Base-by-base conservation (phyloP, 2,113 vertebrate species). In the Dasyornis broadbenti region DNA sequence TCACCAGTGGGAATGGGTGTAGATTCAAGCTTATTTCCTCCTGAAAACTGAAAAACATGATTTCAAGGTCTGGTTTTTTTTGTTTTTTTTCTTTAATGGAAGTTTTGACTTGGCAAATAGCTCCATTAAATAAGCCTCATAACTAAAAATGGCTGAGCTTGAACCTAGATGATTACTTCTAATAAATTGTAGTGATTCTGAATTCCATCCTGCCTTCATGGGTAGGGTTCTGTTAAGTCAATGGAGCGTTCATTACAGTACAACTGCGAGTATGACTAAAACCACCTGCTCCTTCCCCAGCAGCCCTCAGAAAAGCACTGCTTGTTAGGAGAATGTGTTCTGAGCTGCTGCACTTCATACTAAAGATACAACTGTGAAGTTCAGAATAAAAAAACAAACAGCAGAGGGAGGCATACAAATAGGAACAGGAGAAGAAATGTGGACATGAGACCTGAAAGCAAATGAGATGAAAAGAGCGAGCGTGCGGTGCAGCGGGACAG, bases 401-500 rank as follows among this genome's bases (percentile, higher is more conserved):
- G 90, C 69, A 82, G 82, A 78, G 47, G 82, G 91, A 92, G 53
- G 57, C 49, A 90, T 57, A 60, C 0, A 2, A 69, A 56, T 24
- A 73, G 17, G 17, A 42, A 79, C 4, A 24, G 65, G 24, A 71
- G 37, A 23, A 90, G 33, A 88, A 82, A 8, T 6, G 9, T 44
- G 21, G 27, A n/a, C 17, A 14, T 85, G 56, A 87, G 52, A 82
- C 33, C 52, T 88, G 82, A 93, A 92, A 85, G 75, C 27, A 68
- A 64, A 56, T 28, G 44, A 45, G 57, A 64, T 52, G 31, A 69
- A 42, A 81, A 45, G 30, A 73, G 76, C 42, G 60, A 65, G 15
- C 15, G 9, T 13, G 16, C 1, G 1, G 10, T 56, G 33, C 44
- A 80, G 49, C 1, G 0, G 13, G 42, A 39, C 30, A 35, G 13